These are phyloP conservation scores for Pimephales promelas DNA, from an alignment of 2,113 vertebrate genomes.

Conservation along the genomic window DNA sequence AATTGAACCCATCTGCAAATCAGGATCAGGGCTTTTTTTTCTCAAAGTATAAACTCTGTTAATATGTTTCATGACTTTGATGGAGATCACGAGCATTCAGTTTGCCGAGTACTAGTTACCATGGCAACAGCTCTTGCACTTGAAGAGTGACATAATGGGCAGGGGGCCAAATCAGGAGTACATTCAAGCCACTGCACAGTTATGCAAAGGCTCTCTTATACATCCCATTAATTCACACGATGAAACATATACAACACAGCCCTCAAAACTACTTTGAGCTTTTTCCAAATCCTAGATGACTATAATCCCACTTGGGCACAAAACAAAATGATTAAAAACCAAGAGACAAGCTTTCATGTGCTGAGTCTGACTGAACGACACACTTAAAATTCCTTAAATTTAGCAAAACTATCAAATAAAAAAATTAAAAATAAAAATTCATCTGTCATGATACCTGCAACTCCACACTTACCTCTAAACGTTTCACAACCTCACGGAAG, in stretches of 20 bases:
- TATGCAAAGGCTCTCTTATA: conserved; percentile 28
- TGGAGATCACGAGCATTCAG: conserved; percentile 63
- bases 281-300: neutral
- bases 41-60: neutral
- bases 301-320: neutral
- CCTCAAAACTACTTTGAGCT: neutral
- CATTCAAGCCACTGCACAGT: conserved; percentile 46
- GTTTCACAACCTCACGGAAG: conserved; percentile 95
- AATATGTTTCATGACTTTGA: conserved; percentile 5
- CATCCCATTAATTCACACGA: conserved; percentile 9
- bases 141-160: conserved; percentile 53
- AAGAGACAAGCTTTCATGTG: neutral
- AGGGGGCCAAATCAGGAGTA: conserved; percentile 56
- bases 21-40: neutral
- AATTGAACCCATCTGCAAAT: neutral
- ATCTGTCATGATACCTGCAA: neutral
- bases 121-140: conserved; percentile 72
- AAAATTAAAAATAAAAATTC: no score
- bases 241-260: conserved; percentile 5
- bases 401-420: neutral
- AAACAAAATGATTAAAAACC: neutral
- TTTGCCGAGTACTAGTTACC: conserved; percentile 68
- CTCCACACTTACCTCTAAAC: conserved; percentile 86
- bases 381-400: neutral
- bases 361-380: neutral